Conservation (phyloP, 2,113 vertebrate genomes). For the Myrmecophaga tridactyla region DNA sequence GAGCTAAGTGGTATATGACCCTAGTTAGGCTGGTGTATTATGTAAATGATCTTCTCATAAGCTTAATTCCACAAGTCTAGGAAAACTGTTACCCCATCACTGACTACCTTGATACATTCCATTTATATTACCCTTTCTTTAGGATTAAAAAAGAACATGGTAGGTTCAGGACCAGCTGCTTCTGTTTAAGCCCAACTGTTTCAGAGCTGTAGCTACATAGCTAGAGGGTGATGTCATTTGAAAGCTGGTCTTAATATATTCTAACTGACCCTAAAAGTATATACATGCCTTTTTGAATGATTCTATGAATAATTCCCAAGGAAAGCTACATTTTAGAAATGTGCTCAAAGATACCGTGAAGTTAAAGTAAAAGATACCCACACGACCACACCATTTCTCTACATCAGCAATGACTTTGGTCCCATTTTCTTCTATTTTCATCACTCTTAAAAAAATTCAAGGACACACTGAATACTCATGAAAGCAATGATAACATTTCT, state of each 20-base stretch:
- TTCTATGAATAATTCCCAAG: conserved; percentile 42
- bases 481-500: conserved; percentile 75
- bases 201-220: conserved; percentile 73
- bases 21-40: background rate
- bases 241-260: conserved; percentile 53
- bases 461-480: conserved; percentile 66
- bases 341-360: background rate
- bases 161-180: conserved; percentile 77
- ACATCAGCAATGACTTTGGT: conserved; percentile 51
- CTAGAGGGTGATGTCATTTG: conserved; percentile 69
- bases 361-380: conserved; percentile 39
- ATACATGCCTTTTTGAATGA: conserved; percentile 24
- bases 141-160: conserved; percentile 59
- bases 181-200: conserved; percentile 78
- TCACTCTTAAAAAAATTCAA: conserved; percentile 62
- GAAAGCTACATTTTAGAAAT: conserved; percentile 22
- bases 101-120: conserved; percentile 68
- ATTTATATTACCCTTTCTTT: conserved; percentile 72
- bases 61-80: conserved; percentile 38
- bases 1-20: background rate
- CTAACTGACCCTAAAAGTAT: conserved; percentile 69
- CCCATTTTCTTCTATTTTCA: conserved; percentile 45
- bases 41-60: conserved; percentile 3
- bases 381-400: background rate
- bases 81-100: conserved; percentile 35